Base-by-base conservation (phyloP, 1,140 invertebrate species). In the Zaprionus lachaisei region DNA sequence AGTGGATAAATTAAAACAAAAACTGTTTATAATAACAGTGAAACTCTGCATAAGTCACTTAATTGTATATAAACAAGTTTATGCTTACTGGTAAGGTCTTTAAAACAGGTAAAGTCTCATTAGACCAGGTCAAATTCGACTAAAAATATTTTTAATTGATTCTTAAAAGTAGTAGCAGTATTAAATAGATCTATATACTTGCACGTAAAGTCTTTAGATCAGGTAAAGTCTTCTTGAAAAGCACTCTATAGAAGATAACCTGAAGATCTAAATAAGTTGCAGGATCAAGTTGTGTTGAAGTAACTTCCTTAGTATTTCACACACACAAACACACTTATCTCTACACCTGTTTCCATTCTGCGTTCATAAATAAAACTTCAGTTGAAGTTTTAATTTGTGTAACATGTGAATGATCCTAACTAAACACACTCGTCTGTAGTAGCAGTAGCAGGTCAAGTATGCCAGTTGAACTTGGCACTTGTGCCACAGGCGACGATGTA, bases 391-490 rank as follows among this genome's bases (percentile, higher is more conserved):
- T 51, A 51, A 51, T 51, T 51, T 51, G 20, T 51, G 47, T 12
- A 12, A 51, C 26, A 63, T 49, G 62, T 37, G 17, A 28, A 15
- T 9, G 24, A 60, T 60, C 34, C 37, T 60, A 41, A 41, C 28
- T 7, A 38, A 60, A 60, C 37, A 63, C n/a, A 44, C 47, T 51
- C 12, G 47, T 22, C 9, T 51, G 47, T 22, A 65, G 56, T 71
- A 72, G 84, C 9, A 22, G 47, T n/a, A 57, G 56, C 75, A 72
- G 83, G 84, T 87, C 83, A 87, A 87, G 83, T 83, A 71, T 79
- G 75, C 14, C 38, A 79, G 54, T 81, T 80, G 80, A 87, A 89
- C 84, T 83, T 80, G 67, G 62, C 66, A 56, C 15, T 49, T 64
- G 26, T 37, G 38, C 49, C 38, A 47, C 34, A 54, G 60, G 44